Percentiles rank a stretch among this genome's conserved stretches.
These are phyloP conservation scores for Iguana delicatissima DNA, from an alignment of 2,797 vertebrate species.

Conservation along the genomic window DNA sequence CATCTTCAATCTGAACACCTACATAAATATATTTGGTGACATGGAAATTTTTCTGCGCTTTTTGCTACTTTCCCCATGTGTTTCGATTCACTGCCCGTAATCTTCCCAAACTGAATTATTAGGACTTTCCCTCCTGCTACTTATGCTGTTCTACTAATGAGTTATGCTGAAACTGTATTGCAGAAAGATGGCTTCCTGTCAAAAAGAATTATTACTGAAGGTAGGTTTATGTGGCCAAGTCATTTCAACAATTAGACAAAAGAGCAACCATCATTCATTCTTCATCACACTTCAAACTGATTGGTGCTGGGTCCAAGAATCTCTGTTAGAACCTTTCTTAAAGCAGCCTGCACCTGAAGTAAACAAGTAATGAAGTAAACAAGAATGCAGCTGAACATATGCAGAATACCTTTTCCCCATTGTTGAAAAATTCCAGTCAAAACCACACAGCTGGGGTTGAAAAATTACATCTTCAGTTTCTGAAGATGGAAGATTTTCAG, in stretches of 20 bases:
- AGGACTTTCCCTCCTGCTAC: not conserved
- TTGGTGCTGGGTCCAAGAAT: not conserved
- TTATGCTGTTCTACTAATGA: not conserved
- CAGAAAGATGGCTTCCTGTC: not conserved
- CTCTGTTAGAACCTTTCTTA: not conserved
- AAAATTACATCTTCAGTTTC: not conserved
- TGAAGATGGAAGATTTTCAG: not conserved
- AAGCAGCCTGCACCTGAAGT: not conserved
- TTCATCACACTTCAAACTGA: not conserved
- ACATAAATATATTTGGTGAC: not conserved
- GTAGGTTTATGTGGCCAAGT: not conserved
- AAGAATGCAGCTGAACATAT: not conserved
- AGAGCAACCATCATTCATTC: not conserved
- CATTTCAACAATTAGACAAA: not conserved
- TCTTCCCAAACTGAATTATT: not conserved
- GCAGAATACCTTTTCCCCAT: not conserved
- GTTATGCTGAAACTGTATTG: not conserved
- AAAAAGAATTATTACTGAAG: not conserved
- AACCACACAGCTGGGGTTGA: not conserved
- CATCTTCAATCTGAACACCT: not conserved
- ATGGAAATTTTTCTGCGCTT: not conserved
- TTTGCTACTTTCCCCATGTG: not conserved
- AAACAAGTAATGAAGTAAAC: not conserved
- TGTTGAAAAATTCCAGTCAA: not conserved
- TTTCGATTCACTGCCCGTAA: not conserved